Conservation (phyloP, 2,888 invertebrate genomes). For the Aphelenchoides bicaudatus region DNA sequence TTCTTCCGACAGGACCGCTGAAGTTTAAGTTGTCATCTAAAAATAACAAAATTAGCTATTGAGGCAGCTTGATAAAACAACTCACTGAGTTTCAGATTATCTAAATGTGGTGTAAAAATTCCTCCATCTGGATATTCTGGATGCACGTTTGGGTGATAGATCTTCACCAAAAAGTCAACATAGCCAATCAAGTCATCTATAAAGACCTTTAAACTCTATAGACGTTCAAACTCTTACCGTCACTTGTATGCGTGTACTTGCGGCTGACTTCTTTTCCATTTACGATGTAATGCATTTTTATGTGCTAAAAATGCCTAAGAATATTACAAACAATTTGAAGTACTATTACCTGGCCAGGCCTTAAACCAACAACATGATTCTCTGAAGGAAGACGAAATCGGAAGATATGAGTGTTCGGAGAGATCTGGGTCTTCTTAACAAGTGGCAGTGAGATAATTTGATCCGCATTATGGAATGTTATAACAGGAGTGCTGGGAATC, state of each 20-base stretch:
- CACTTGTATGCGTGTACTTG: slow-evolving; percentile 3
- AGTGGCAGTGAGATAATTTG: not conserved
- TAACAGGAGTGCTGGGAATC: too few relatives aligned
- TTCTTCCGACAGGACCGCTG: slow-evolving; percentile 83
- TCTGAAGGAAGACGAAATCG: slow-evolving; percentile 12
- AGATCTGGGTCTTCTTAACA: not conserved
- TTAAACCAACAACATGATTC: not conserved
- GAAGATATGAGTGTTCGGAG: slow-evolving; percentile 13
- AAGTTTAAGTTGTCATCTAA: slow-evolving; percentile 71
- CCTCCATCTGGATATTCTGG: slow-evolving; percentile 20
- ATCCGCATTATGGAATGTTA: slow-evolving; percentile 7
- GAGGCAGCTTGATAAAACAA: not conserved
- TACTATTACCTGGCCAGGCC: not conserved
- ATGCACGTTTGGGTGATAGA: slow-evolving; percentile 15
- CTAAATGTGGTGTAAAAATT: slow-evolving; percentile 6
- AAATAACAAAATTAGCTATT: not conserved
- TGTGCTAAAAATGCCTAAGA: not conserved
- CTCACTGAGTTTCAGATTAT: slow-evolving; percentile 16
- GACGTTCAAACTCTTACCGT: too few relatives aligned
- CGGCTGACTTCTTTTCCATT: slow-evolving; percentile 14
- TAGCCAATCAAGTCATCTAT: not conserved
- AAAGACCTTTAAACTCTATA: too few relatives aligned
- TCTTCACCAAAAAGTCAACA: slow-evolving; percentile 18
- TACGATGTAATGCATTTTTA: slow-evolving; percentile 2
- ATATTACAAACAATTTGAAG: not conserved